A percentile compares a stretch with the other conserved stretches of the same genome.
Conservation (phyloP, 2,888 invertebrate genomes). For the Carpatolechia fugitivella region DNA sequence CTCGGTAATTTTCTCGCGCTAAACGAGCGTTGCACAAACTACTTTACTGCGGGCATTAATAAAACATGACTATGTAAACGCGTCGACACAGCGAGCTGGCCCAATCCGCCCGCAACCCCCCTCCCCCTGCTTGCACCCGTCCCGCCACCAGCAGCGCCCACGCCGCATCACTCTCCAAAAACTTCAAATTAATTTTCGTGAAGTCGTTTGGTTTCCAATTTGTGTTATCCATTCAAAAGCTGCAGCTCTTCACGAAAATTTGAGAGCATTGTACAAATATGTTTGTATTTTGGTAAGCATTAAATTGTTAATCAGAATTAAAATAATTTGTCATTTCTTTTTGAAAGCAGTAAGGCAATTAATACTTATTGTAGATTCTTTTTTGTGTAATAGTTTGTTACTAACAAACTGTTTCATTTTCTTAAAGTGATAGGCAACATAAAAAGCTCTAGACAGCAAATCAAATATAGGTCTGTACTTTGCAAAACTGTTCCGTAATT, state of each 20-base stretch:
- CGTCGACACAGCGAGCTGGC: slow-evolving; percentile 31
- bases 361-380: too few species aligned
- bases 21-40: slow-evolving; percentile 53
- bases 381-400: too few species aligned
- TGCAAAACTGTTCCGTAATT: background rate
- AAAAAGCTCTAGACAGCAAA: background rate
- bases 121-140: background rate
- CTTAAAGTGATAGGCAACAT: background rate
- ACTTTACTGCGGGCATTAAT: slow-evolving; percentile 62
- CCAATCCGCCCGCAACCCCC: background rate
- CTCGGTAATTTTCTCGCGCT: slow-evolving; percentile 47
- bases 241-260: background rate
- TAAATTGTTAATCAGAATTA: too few species aligned
- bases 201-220: slow-evolving; percentile 7
- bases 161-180: slow-evolving; percentile 6
- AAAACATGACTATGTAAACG: slow-evolving; percentile 58
- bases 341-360: too few species aligned
- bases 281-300: too few species aligned
- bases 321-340: too few species aligned
- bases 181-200: slow-evolving; percentile 2
- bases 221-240: slow-evolving; percentile 4
- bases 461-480: background rate
- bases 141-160: slow-evolving; percentile 15
- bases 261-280: background rate
- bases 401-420: too few species aligned